phyloP scores from a whole-genome alignment of 2,888 invertebrate species.

The Didymodactylos carnosus region DNA sequence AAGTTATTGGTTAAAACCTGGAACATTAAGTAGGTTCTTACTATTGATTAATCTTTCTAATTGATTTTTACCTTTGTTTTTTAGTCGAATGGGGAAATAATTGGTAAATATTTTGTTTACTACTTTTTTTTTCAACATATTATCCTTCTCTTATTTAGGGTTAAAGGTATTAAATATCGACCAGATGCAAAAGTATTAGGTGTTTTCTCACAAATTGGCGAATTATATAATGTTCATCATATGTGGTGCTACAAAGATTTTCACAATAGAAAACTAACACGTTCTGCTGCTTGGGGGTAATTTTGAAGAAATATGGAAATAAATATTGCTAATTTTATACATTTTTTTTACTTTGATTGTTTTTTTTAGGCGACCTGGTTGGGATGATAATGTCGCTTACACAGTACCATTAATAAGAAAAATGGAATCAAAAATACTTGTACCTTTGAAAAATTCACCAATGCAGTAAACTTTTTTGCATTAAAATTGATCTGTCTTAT shows the following conservation, averaged over 20 bases:
- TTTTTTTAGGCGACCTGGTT: too few relatives aligned
- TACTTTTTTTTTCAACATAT: not conserved
- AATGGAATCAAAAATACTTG: constrained; percentile 13
- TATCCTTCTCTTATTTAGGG: not conserved
- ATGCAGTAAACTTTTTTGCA: constrained; percentile 7
- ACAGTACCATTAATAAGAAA: constrained; percentile 12
- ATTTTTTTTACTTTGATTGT: too few relatives aligned
- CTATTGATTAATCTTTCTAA: too few relatives aligned
- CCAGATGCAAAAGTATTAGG: constrained; percentile 8
- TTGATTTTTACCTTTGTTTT: too few relatives aligned
- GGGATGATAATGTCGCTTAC: constrained; percentile 6
- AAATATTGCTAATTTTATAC: too few relatives aligned
- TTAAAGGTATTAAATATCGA: constrained; percentile 6
- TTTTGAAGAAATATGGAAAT: too few relatives aligned
- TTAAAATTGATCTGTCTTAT: too few relatives aligned
- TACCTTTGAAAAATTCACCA: constrained; percentile 1
- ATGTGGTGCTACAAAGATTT: constrained; percentile 10
- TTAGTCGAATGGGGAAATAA: constrained; percentile 14
- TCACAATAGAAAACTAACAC: not conserved
- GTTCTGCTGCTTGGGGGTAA: constrained; percentile 6
- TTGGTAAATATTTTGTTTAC: not conserved
- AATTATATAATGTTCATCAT: constrained; percentile 12
- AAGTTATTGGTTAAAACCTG: constrained; percentile 5
- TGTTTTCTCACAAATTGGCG: constrained; percentile 12
- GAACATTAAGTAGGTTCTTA: too few relatives aligned